These are phyloP conservation scores for Artibeus lituratus DNA, from an alignment of 2,797 vertebrate genomes.

Conservation along the genomic window DNA sequence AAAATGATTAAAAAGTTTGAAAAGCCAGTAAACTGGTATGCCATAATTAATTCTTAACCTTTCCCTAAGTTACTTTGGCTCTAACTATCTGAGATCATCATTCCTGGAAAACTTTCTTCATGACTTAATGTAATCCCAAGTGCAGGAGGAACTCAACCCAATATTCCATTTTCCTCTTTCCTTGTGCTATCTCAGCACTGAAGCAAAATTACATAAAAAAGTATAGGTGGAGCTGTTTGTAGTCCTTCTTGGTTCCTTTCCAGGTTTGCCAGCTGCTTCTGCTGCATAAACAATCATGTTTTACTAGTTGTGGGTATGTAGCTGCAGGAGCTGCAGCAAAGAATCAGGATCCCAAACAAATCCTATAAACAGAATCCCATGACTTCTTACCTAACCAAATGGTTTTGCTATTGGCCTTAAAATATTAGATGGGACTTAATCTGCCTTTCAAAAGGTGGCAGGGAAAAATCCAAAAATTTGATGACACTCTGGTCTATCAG, in stretches of 20 bases:
- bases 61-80: neutral
- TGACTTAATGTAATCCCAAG: neutral
- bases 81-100: neutral
- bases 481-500: neutral
- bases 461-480: neutral
- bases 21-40: neutral
- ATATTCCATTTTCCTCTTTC: neutral
- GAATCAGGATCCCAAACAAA: neutral
- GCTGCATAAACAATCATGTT: neutral
- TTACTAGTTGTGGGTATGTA: conserved; percentile 1
- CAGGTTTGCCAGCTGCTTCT: neutral
- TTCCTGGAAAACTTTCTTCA: neutral
- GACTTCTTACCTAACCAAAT: neutral
- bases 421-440: neutral
- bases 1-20: neutral
- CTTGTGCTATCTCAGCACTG: neutral
- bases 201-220: neutral
- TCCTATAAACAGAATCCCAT: neutral
- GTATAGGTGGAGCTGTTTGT: neutral
- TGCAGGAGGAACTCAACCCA: neutral
- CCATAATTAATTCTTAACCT: neutral
- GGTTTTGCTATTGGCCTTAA: neutral
- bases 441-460: neutral
- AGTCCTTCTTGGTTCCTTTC: neutral
- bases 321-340: conserved; percentile 1